Conservation (phyloP, 2,888 invertebrate genomes). For the Schrankia costaestrigalis region DNA sequence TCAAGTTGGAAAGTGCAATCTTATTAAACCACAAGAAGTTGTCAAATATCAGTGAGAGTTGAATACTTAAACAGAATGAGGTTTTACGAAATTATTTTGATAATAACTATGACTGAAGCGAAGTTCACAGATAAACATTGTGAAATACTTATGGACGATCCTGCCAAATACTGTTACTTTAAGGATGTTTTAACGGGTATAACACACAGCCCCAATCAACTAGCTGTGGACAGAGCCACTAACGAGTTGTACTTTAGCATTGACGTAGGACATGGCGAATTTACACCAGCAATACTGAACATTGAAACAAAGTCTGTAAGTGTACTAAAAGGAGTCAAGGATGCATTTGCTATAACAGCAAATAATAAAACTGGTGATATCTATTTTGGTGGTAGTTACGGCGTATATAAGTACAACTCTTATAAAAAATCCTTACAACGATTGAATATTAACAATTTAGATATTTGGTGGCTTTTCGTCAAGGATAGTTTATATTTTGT, state of each 20-base stretch:
- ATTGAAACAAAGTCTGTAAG: slow-evolving; percentile 51
- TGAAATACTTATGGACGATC: slow-evolving; percentile 41
- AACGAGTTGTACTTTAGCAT: slow-evolving; percentile 66
- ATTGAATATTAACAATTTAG: slow-evolving; percentile 49
- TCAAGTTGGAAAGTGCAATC: slow-evolving; percentile 9
- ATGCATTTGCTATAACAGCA: slow-evolving; percentile 61
- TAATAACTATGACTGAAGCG: slow-evolving; percentile 21
- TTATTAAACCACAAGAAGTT: slow-evolving; percentile 2
- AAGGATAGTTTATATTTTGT: slow-evolving; percentile 56
- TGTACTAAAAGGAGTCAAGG: slow-evolving; percentile 61
- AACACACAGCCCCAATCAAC: slow-evolving; percentile 62
- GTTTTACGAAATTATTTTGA: slow-evolving; percentile 8
- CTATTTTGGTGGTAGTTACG: slow-evolving; percentile 66
- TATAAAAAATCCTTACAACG: slow-evolving; percentile 39
- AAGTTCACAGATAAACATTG: slow-evolving; percentile 37
- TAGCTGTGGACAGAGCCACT: slow-evolving; percentile 50
- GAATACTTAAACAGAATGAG: slow-evolving; percentile 11
- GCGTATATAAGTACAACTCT: slow-evolving; percentile 59
- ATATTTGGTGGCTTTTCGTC: slow-evolving; percentile 65
- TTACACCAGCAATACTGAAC: slow-evolving; percentile 50
- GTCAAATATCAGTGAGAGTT: not conserved
- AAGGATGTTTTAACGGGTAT: slow-evolving; percentile 53
- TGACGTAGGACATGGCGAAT: slow-evolving; percentile 62
- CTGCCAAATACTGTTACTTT: slow-evolving; percentile 48
- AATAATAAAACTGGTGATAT: slow-evolving; percentile 43